These are phyloP conservation scores for Cyclina sinensis DNA, from an alignment of 1,140 invertebrate genomes.

Conservation along the genomic window DNA sequence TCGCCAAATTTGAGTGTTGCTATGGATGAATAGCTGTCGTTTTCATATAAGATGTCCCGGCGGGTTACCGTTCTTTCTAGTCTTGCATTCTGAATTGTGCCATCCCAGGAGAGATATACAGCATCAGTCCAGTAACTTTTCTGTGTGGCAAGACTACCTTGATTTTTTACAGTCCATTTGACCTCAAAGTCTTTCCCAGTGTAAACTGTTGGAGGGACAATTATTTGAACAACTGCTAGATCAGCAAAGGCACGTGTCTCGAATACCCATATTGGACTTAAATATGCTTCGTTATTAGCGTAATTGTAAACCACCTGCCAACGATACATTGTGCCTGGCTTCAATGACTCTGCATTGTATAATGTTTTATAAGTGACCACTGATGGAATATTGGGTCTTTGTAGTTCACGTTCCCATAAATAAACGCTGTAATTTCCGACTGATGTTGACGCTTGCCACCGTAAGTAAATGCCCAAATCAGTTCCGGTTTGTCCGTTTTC, in stretches of 20 bases:
- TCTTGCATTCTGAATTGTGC: background rate
- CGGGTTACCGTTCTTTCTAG: background rate
- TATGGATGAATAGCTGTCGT: conserved; percentile 10
- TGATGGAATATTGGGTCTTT: background rate
- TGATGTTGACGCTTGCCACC: background rate
- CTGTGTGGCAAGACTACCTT: background rate
- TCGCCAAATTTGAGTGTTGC: background rate
- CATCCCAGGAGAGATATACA: conserved; percentile 7
- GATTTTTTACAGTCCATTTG: conserved; percentile 34
- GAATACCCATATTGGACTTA: conserved; percentile 34
- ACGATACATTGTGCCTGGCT: conserved; percentile 11
- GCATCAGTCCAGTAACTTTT: background rate
- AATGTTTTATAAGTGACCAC: background rate
- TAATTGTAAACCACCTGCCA: conserved; percentile 33
- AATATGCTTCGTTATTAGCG: background rate
- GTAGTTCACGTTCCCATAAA: background rate
- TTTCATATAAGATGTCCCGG: conserved; percentile 5
- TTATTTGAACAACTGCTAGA: background rate
- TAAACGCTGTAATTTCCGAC: background rate
- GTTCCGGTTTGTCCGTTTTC: conserved; percentile 12
- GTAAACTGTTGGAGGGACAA: background rate
- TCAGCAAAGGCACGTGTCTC: conserved; percentile 10
- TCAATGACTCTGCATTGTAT: background rate
- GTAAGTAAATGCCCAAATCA: background rate
- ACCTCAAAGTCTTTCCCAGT: background rate